Base-by-base conservation (phyloP, 2,113 vertebrate genomes). In the Lagopus muta region DNA sequence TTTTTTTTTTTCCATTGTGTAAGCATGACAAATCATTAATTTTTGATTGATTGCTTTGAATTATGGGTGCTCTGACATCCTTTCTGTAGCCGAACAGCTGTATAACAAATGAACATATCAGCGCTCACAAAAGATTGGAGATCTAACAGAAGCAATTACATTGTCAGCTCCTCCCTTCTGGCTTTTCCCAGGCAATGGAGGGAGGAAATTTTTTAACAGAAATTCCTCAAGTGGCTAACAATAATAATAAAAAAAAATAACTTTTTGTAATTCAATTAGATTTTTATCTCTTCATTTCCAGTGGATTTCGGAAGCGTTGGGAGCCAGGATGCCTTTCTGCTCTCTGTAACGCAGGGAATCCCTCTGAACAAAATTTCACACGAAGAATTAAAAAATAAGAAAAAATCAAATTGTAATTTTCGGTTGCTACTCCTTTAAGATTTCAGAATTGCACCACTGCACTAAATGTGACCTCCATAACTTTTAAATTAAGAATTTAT, bases 401-500 rank as follows among this genome's bases (percentile, higher is more conserved):
- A 94, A 89, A 74, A 93, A 93, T 83, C 20, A 92, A 96, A 95
- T 94, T 75, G 78, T 25, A 55, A 88, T 87, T 97, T 96, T 88
- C 92, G 27, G 88, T 86, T 93, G 91, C 96, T 97, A 94, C 97
- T 98, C 94, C 97, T 98, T 98, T 98, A 98, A 98, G 98, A 97
- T 97, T 98, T 96, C 94, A 93, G 97, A 98, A 97, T 97, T 91
- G 86, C 94, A 96, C 95, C 96, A 96, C 88, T 97, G 97, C 97
- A 98, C 97, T 97, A 97, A 98, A 98, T 97, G 96, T 98, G 98
- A 98, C 98, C 98, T 98, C 97, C 96, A 97, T 98, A 98, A 98
- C 98, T 98, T 98, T 98, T 98, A 98, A 98, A 98, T 98, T 98
- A 98, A 98, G 98, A 98, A 98, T 98, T 98, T 98, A 98, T 98